Evolutionary conservation across 2,888 invertebrate genomes (phyloP).

Genomic region (Andrena chrysosceles): DNA sequence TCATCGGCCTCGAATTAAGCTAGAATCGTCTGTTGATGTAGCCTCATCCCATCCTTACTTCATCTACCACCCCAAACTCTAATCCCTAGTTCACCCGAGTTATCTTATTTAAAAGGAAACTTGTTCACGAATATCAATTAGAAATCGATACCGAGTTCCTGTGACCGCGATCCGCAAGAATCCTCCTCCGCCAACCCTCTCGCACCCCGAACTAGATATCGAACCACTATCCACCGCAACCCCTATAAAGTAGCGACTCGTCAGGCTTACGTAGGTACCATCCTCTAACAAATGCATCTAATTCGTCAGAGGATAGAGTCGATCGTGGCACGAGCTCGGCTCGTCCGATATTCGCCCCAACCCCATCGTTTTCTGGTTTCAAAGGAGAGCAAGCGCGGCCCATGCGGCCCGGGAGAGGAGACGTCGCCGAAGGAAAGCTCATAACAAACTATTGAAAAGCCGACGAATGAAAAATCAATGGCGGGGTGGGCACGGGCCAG

Average conservation of each 20-base stretch:
- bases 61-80: too few relatives aligned
- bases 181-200: neutral
- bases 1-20: slow-evolving; percentile 30
- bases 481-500: slow-evolving; percentile 76
- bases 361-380: slow-evolving; percentile 52
- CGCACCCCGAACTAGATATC: neutral
- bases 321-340: slow-evolving; percentile 27
- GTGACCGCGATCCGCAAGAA: neutral
- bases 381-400: slow-evolving; percentile 52
- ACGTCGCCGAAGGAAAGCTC: slow-evolving; percentile 83
- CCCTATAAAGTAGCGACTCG: neutral
- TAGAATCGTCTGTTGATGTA: neutral
- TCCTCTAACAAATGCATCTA: slow-evolving; percentile 49
- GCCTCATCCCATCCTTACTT: neutral
- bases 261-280: neutral
- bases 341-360: slow-evolving; percentile 52
- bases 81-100: too few relatives aligned
- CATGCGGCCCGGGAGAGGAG: slow-evolving; percentile 64
- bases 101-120: too few relatives aligned
- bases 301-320: slow-evolving; percentile 36
- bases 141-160: neutral
- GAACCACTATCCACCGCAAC: neutral
- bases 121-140: neutral
- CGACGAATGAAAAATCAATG: slow-evolving; percentile 85
- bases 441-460: slow-evolving; percentile 85